These are phyloP conservation scores for Cacatua alba DNA, from an alignment of 2,113 vertebrate genomes.

Conservation along the genomic window DNA sequence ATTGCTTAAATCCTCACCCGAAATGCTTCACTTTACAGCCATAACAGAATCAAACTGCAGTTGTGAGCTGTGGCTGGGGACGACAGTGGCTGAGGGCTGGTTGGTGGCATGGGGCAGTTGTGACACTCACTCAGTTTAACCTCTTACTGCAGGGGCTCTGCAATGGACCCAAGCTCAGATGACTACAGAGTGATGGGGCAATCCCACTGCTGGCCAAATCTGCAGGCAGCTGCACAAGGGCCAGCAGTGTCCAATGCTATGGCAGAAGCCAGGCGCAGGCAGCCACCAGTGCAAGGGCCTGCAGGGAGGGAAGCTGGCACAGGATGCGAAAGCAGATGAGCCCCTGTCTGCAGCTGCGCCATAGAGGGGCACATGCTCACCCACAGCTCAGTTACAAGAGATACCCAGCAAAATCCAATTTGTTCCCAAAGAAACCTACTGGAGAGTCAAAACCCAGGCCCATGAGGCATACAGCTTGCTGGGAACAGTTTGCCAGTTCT, in stretches of 20 bases:
- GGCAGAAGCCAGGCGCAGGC: background rate
- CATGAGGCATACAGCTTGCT: background rate
- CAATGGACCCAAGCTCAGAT: background rate
- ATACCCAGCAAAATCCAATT: background rate
- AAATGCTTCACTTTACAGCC: background rate
- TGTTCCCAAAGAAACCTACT: background rate
- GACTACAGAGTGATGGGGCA: background rate
- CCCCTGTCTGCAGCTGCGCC: background rate
- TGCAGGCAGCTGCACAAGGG: background rate
- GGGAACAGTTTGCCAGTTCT: background rate
- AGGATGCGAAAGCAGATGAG: background rate
- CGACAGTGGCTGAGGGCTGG: background rate
- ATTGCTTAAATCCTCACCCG: background rate
- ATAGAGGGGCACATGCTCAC: background rate
- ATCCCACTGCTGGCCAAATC: background rate
- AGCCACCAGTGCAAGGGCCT: background rate
- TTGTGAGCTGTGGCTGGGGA: background rate
- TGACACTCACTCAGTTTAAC: background rate
- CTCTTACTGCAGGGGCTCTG: background rate
- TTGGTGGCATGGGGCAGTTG: fast-evolving
- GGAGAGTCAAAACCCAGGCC: background rate
- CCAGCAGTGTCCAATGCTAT: background rate
- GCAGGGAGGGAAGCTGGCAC: background rate
- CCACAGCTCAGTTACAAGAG: background rate
- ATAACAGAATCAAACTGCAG: background rate